These are phyloP conservation scores for Apostichopus japonicus DNA, from an alignment of 35 echinoderm and acorn worm genomes.

Conservation along the genomic window DNA sequence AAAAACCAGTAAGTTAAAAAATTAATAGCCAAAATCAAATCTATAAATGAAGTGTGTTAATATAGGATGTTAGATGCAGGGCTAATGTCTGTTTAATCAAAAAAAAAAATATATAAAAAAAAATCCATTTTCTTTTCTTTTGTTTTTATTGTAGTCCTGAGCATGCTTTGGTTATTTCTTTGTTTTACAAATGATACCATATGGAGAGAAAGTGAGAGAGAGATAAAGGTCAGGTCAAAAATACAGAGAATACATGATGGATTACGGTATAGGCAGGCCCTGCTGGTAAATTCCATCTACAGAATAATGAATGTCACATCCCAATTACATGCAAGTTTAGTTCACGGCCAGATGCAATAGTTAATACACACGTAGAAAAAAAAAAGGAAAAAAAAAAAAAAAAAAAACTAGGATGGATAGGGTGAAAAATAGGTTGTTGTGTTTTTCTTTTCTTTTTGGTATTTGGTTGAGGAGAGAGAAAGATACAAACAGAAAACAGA, in stretches of 20 bases:
- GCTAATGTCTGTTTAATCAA: not conserved
- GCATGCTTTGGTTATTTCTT: not conserved
- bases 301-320: not conserved
- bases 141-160: not conserved
- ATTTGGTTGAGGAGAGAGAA: not conserved
- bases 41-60: slow-evolving; percentile 8
- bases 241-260: not conserved
- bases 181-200: not conserved
- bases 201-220: not conserved
- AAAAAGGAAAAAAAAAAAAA: not conserved
- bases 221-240: not conserved
- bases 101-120: no score
- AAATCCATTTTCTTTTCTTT: not conserved
- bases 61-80: slow-evolving; percentile 10
- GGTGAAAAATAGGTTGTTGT: no score
- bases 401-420: no score
- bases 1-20: not conserved
- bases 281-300: not conserved
- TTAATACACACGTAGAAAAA: not conserved
- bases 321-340: not conserved
- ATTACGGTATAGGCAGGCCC: not conserved
- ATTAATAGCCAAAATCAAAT: not conserved
- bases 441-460: not conserved
- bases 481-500: not conserved
- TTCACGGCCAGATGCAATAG: not conserved